Evolutionary conservation across 30 jellyfish, hydroid and myxozoan species (phyloP), one percentile per base, ranked within the genome.

Genomic region (Nemopilema nomurai): DNA sequence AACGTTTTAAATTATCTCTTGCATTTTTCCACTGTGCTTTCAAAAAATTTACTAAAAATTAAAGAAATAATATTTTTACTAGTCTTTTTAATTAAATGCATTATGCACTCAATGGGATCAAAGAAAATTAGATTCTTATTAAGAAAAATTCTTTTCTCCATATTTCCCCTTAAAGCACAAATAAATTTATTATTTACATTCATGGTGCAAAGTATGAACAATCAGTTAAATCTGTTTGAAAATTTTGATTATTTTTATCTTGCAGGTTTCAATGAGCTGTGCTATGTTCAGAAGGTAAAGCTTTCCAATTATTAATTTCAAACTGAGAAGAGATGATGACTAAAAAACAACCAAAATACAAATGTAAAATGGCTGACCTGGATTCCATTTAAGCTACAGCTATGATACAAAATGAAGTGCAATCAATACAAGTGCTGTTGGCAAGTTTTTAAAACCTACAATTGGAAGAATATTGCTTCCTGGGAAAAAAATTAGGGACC

Each of bases 31-130:
- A 41, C 57, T 41, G 57, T 64, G 74, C 74, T 3, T 64, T 64
- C 74, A 64, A 25, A 64, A 52, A 64, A 18, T 64, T 64, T 20
- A 64, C 74, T 64, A 25, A 21, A 64, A 64, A 64, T 64, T 21
- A 64, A 64, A 64, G 18, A 25, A 64, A 64, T 20, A 20, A 64
- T 20, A 25, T 25, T 20, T 64, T 64, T 64, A 18, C 6, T 20
- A 21, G 31, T 20, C 30, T 25, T 20, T 21, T 21, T 25, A 21
- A 3, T 20, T 21, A 25, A 7, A 21, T 25, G 30, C 31, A 3
- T 18, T 21, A 21, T 25, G 30, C 31, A 3, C 31, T 21, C 31
- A 64, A 64, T 20, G 18, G 28, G 31, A 64, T 64, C 31, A 64
- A 64, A 64, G 28, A 20, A 8, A 64, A 64, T 64, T 64, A 25